phyloP scores from a whole-genome alignment of 2,113 vertebrate species.

The Coptodon bakossiorum region DNA sequence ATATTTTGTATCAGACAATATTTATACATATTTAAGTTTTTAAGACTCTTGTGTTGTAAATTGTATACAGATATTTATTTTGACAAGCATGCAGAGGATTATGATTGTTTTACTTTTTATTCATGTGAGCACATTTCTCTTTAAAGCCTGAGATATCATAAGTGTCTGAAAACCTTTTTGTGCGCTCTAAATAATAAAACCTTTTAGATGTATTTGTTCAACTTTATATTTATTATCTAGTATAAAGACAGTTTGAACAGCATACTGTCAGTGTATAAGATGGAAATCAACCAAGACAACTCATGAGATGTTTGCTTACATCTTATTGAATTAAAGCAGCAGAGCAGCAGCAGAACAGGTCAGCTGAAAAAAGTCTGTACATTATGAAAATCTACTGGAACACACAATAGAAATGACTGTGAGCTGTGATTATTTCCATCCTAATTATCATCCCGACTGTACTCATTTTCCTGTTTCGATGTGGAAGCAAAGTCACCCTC shows the following conservation, averaged over 20 bases:
- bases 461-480: too few species aligned
- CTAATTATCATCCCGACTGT: too few species aligned
- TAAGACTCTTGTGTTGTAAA: slow-evolving; percentile 73
- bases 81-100: slow-evolving; percentile 68
- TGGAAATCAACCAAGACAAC: not conserved
- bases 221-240: not conserved
- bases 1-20: slow-evolving; percentile 74
- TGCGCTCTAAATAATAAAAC: slow-evolving; percentile 79
- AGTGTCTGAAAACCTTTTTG: slow-evolving; percentile 40
- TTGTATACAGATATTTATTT: slow-evolving; percentile 78
- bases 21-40: slow-evolving; percentile 78
- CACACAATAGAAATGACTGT: not conserved
- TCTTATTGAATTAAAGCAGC: not conserved
- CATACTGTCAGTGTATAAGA: not conserved
- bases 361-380: not conserved
- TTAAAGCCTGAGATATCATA: slow-evolving; percentile 42
- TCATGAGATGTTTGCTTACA: not conserved
- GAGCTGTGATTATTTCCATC: not conserved
- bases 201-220: slow-evolving; percentile 74
- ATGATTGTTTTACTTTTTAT: slow-evolving; percentile 26
- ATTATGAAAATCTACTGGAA: not conserved
- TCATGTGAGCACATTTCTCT: slow-evolving; percentile 40
- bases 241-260: not conserved
- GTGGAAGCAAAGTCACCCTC: too few species aligned
- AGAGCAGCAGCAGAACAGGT: not conserved